Percentiles rank a stretch among this genome's conserved stretches.
These are phyloP conservation scores for Sebastes ruberrimus DNA, from an alignment of 2,797 vertebrate genomes.

Conservation along the genomic window DNA sequence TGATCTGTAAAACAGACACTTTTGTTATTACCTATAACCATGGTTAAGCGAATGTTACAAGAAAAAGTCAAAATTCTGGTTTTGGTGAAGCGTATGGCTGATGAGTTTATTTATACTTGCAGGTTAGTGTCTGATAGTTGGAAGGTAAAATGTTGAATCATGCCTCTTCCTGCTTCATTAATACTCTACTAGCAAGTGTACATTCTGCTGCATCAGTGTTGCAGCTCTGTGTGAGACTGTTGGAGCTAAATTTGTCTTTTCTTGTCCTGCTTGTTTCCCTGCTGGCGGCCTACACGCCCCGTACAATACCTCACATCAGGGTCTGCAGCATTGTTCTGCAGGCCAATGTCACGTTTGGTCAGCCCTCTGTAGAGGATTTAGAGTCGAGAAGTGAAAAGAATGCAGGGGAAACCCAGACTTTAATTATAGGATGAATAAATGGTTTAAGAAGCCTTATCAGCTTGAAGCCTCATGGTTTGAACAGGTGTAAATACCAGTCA, in stretches of 20 bases:
- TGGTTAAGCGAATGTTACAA: neutral
- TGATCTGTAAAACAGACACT: neutral
- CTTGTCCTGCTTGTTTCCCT: slow-evolving; percentile 1
- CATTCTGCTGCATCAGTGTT: slow-evolving; percentile 22
- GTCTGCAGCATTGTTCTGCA: neutral
- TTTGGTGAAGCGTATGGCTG: neutral
- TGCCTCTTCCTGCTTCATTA: neutral
- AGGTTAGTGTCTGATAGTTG: neutral
- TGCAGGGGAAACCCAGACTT: slow-evolving; percentile 11
- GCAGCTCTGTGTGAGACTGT: neutral
- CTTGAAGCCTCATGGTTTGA: neutral
- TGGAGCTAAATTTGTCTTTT: slow-evolving; percentile 32
- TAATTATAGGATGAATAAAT: neutral
- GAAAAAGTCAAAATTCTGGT: neutral
- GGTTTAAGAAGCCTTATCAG: neutral
- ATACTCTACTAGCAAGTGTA: neutral
- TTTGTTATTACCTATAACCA: neutral
- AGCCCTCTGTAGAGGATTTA: neutral
- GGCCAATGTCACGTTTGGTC: neutral
- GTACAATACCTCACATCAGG: neutral
- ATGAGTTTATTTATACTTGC: neutral
- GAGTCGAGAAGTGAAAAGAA: slow-evolving; percentile 18
- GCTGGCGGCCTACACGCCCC: neutral
- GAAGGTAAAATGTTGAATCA: neutral
- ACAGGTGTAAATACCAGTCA: slow-evolving; percentile 13